These are phyloP conservation scores for Leptinotarsa undecemlineata DNA, from an alignment of 1,140 invertebrate genomes.

Conservation along the genomic window DNA sequence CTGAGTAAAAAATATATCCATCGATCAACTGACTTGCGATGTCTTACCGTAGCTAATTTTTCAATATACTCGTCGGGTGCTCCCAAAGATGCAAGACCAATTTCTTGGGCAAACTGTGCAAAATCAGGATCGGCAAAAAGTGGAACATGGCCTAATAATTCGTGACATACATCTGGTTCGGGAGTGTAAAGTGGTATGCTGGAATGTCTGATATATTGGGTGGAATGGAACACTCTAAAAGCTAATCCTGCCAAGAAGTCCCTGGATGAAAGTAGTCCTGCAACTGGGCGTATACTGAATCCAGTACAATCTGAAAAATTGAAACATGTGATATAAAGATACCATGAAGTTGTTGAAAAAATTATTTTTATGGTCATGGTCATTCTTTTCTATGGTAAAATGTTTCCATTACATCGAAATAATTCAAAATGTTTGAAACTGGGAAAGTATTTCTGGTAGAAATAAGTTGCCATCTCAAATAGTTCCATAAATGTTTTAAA, in stretches of 20 bases:
- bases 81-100: slow-evolving; percentile 92
- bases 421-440: too few species aligned
- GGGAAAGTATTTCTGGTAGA: too few species aligned
- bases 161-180: slow-evolving; percentile 96
- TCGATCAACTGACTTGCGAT: too few species aligned
- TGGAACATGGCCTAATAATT: slow-evolving; percentile 94
- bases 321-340: background rate
- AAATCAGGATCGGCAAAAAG: slow-evolving; percentile 96
- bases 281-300: slow-evolving; percentile 93
- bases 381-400: too few species aligned
- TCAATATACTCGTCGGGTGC: slow-evolving; percentile 97
- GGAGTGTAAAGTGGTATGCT: slow-evolving; percentile 96
- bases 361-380: too few species aligned
- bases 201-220: slow-evolving; percentile 96
- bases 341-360: too few species aligned
- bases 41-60: slow-evolving; percentile 84
- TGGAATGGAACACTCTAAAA: slow-evolving; percentile 98
- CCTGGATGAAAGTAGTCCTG: slow-evolving; percentile 93
- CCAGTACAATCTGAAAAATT: slow-evolving; percentile 87
- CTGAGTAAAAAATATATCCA: too few species aligned
- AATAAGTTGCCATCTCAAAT: too few species aligned
- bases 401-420: background rate
- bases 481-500: slow-evolving; percentile 1
- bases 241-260: slow-evolving; percentile 98
- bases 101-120: slow-evolving; percentile 98